Base-by-base conservation (phyloP, 2,113 vertebrate species). In the Lampris megalopsis region DNA sequence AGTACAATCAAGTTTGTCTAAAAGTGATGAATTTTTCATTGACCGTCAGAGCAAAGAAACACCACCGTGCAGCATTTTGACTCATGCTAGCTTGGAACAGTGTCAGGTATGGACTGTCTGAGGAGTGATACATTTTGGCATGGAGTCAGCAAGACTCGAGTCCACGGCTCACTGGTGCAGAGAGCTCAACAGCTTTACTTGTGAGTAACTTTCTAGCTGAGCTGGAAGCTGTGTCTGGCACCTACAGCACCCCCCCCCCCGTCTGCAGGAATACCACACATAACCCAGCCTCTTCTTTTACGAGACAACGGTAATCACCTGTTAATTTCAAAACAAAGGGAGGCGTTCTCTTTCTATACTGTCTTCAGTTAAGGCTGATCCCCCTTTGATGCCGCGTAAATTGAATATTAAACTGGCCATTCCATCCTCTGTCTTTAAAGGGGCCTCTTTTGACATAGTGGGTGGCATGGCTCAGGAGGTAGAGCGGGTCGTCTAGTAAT, bases 381-480 rank as follows among this genome's bases (percentile, higher is more conserved):
- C 71, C 59, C 36, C 3, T 56, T 43, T 4, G 4, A 53, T 42
- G 5, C 11, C 47, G n/a, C n/a, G 62, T 81, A 70, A 90, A 79
- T 87, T 56, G 64, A 73, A 79, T 87, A 75, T 82, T 48, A 43
- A 72, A 73, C 68, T 80, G 71, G 86, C 82, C 69, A 64, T 83
- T 89, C 83, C 59, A 50, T 53, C 54, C 73, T 86, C 83, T 81
- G 66, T 67, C 75, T 71, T 63, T 49, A 61, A 47, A 42, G 41
- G 58, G 13, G 6, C 37, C 62, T 35, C 53, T 50, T 78, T 73
- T 83, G 70, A 83, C 79, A 60, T 77, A 37, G 63, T 24, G 24
- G 24, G 24, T 24, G 24, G 24, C 24, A 24, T 24, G 24, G 24
- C 24, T 24, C 24, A 24, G 24, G 24, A 24, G 24, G 24, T 24